Evolutionary conservation across 2,113 vertebrate species (phyloP).

Genomic region (Oreochromis aureus): DNA sequence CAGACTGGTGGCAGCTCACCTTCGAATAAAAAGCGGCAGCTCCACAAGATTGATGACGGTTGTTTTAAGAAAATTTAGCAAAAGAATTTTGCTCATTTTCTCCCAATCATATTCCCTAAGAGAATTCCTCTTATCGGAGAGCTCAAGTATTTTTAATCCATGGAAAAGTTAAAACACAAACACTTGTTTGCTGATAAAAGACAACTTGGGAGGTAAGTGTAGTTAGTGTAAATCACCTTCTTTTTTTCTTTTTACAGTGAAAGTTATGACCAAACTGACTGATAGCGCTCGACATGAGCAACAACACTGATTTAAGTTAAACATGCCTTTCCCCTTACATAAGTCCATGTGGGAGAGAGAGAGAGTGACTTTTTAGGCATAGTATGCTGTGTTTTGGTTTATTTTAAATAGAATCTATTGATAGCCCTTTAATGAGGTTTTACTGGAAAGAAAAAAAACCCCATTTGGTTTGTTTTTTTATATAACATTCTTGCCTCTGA

Average conservation of each 20-base stretch:
- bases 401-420: conserved; percentile 64
- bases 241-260: neutral
- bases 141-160: neutral
- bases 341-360: conserved; percentile 28
- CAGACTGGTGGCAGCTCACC: conserved; percentile 25
- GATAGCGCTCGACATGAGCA: neutral
- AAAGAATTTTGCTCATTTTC: conserved; percentile 9
- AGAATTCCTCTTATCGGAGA: conserved; percentile 12
- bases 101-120: conserved; percentile 14
- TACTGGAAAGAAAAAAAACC: conserved; percentile 30
- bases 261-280: neutral
- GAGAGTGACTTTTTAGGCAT: conserved; percentile 38
- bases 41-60: conserved; percentile 33
- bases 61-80: conserved; percentile 21
- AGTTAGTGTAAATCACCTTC: neutral
- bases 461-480: conserved; percentile 49
- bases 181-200: neutral
- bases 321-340: conserved; percentile 33
- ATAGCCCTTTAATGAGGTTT: conserved; percentile 66
- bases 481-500: conserved; percentile 60
- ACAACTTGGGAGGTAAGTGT: neutral
- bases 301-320: conserved; percentile 6
- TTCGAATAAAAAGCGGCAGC: conserved; percentile 12
- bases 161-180: neutral
- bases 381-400: conserved; percentile 51